phyloP scores from a whole-genome alignment of 2,113 vertebrate genomes.

The Microcebus jonahi region DNA sequence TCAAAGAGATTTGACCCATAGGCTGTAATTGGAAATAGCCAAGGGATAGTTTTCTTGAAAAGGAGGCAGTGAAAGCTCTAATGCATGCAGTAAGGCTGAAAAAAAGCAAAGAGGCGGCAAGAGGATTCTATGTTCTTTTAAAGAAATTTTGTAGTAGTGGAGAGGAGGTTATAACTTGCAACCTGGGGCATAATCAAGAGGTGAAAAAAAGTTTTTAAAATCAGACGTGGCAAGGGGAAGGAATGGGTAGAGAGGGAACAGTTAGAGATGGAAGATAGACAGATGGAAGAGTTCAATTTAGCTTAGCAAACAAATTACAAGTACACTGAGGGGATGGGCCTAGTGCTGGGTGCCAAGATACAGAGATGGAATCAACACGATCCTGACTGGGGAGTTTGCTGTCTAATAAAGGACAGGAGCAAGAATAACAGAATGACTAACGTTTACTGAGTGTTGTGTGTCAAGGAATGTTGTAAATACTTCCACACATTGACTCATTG shows the following conservation, averaged over 20 bases:
- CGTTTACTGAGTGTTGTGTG: background rate
- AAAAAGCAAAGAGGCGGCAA: background rate
- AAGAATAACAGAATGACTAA: background rate
- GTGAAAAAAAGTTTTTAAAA: background rate
- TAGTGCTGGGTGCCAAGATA: background rate
- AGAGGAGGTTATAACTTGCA: background rate
- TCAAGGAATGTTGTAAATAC: background rate
- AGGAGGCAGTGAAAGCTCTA: background rate
- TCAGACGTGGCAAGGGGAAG: background rate
- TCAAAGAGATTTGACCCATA: background rate
- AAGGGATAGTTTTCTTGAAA: background rate
- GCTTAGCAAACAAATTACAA: background rate
- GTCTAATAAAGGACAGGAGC: background rate
- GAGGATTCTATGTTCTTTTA: background rate
- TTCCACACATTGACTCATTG: background rate
- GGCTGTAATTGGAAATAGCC: conserved; percentile 29
- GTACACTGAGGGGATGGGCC: background rate
- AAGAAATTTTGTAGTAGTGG: background rate
- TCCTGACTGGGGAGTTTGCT: background rate
- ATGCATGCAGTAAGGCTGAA: background rate
- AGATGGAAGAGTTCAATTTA: background rate
- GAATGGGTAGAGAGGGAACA: background rate
- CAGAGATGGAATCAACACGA: background rate
- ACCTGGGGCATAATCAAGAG: background rate
- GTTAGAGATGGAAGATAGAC: background rate